Evolutionary conservation across 2,797 vertebrate species (phyloP).

Genomic region (Scleropages formosus): DNA sequence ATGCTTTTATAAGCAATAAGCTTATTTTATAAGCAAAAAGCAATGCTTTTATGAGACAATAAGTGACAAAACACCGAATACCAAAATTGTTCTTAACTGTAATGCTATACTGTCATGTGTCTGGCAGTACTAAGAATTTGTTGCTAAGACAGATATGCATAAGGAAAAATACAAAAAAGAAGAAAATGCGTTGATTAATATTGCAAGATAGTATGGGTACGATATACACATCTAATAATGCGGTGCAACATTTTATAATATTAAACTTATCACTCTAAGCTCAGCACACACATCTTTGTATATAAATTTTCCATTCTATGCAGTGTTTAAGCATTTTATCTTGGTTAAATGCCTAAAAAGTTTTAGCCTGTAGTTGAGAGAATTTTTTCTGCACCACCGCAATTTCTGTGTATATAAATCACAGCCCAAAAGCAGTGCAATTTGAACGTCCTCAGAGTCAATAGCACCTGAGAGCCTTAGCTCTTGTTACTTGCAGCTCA

Average conservation of each 20-base stretch:
- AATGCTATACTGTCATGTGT: no score
- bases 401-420: background rate
- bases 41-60: no score
- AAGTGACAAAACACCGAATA: no score
- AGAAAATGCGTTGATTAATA: no score
- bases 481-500: slow-evolving; percentile 46
- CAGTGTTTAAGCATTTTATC: background rate
- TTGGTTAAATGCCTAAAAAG: background rate
- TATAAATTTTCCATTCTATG: background rate
- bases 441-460: background rate
- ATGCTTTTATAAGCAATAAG: no score
- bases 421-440: background rate
- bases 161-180: no score
- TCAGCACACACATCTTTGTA: background rate
- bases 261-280: no score
- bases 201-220: no score
- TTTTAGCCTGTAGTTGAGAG: slow-evolving; percentile 3
- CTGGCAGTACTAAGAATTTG: no score
- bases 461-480: background rate
- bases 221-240: background rate
- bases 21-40: no score
- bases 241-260: background rate
- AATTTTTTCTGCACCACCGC: background rate
- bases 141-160: no score
- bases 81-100: no score